Conservation (phyloP, 2,888 invertebrate species). For the Drosophila tripunctata region DNA sequence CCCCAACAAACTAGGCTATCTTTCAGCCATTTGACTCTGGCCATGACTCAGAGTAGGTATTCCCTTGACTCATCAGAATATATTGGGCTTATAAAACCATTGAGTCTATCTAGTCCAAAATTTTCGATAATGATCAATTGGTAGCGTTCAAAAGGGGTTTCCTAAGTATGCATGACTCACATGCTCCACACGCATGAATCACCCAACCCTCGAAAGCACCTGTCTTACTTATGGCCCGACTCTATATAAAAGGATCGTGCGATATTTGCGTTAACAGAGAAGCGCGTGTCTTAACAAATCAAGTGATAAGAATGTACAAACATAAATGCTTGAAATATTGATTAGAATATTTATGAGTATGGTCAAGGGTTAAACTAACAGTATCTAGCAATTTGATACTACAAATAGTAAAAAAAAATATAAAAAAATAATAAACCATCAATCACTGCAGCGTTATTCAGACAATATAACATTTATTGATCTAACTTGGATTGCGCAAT, state of each 20-base stretch:
- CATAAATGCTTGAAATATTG: background rate
- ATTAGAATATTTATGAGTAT: slow-evolving; percentile 14
- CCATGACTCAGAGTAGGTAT: slow-evolving; percentile 51
- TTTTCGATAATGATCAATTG: slow-evolving; percentile 41
- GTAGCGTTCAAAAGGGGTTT: slow-evolving; percentile 52
- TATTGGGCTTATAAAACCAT: slow-evolving; percentile 10
- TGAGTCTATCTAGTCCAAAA: slow-evolving; percentile 23
- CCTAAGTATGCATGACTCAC: slow-evolving; percentile 56
- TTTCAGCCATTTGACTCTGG: slow-evolving; percentile 45
- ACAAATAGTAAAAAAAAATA: too few relatives aligned
- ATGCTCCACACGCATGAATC: slow-evolving; percentile 8
- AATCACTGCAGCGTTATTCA: background rate
- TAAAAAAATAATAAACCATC: too few relatives aligned
- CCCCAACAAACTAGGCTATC: background rate
- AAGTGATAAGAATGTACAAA: slow-evolving; percentile 20
- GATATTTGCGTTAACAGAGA: background rate
- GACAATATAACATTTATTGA: slow-evolving; percentile 25
- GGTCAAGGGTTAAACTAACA: background rate
- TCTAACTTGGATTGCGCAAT: slow-evolving; percentile 36
- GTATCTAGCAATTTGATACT: background rate
- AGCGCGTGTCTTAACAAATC: slow-evolving; percentile 12
- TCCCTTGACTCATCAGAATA: slow-evolving; percentile 55
- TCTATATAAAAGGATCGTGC: slow-evolving; percentile 46
- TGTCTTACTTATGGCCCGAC: background rate
- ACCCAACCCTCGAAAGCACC: slow-evolving; percentile 43